Conservation (phyloP, 2,113 vertebrate genomes). For the Motacilla tschutschensis region DNA sequence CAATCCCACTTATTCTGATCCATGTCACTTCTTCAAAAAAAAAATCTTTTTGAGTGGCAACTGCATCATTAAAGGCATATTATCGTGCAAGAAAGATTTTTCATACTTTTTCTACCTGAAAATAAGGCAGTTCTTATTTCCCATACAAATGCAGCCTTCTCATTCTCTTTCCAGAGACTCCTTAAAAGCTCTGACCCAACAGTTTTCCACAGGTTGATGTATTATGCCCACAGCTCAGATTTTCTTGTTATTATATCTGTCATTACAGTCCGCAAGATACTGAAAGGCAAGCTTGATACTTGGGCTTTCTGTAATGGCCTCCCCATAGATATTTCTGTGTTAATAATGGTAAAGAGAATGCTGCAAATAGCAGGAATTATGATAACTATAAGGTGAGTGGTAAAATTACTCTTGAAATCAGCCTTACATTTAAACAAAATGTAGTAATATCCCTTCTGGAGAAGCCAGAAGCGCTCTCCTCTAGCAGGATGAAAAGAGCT, state of each 20-base stretch:
- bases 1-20: background rate
- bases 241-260: background rate
- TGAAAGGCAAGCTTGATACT: background rate
- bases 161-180: background rate
- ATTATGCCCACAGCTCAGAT: background rate
- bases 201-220: background rate
- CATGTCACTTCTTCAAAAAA: background rate
- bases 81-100: background rate
- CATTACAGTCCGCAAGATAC: background rate
- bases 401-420: constrained; percentile 40
- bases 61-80: background rate
- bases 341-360: background rate
- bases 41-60: background rate
- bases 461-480: constrained; percentile 31
- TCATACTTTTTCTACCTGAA: background rate
- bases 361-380: background rate
- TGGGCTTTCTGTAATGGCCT: background rate
- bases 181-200: background rate
- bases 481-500: constrained; percentile 64
- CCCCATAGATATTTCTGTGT: background rate
- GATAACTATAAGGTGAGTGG: constrained; percentile 10
- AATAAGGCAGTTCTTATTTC: background rate
- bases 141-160: background rate
- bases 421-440: constrained; percentile 30
- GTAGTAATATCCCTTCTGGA: constrained; percentile 18